Evolutionary conservation across 2,888 invertebrate species (phyloP), one percentile per base, ranked within the genome.

Genomic region (Andrena camellia): DNA sequence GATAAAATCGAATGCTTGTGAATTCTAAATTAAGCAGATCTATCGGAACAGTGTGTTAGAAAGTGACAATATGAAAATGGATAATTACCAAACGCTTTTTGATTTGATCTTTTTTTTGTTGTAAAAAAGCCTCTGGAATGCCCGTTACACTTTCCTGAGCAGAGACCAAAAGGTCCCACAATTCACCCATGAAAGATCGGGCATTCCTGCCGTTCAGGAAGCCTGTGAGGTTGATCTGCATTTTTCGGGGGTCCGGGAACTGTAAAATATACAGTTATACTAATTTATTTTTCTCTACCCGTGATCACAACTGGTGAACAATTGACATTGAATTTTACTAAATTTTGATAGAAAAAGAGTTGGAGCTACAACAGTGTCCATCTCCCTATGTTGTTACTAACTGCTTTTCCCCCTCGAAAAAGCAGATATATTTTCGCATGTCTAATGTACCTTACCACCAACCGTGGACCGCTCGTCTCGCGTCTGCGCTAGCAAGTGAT

Each of bases 181-280:
- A 95, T 94, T 99, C 99, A 3, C 97, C 97, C 98, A 99, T 99
- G 94, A 99, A 99, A 90, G 98, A 97, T 57, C 99, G 96, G 23
- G 99, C 99, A 95, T 99, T 99, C 94, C 98, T 98, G 13, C 99
- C 99, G 94, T 99, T 99, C 84, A 99, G 95, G 94, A 99, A 99
- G 64, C 99, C 99, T 63, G 99, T 99, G 94, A 99, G 95, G 95
- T 99, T 99, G 93, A 99, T 99, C 96, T 99, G 99, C 97, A 99
- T 99, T 95, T 99, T 98, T 95, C 98, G 98, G 67, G 99, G 99
- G 95, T 99, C 99, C 72, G 99, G 99, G 95, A 96, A 97, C 98
- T 98, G 95, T 94, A 95, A 95, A 95, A 94, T 92, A 85, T 62
- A 88, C 73, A 83, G 64, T 70, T 42, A 59, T 35, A 77, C n/a